Percentiles rank a stretch among this genome's conserved stretches.
phyloP scores from a whole-genome alignment of 1,140 invertebrate genomes.

The Hesperophylax magnus region DNA sequence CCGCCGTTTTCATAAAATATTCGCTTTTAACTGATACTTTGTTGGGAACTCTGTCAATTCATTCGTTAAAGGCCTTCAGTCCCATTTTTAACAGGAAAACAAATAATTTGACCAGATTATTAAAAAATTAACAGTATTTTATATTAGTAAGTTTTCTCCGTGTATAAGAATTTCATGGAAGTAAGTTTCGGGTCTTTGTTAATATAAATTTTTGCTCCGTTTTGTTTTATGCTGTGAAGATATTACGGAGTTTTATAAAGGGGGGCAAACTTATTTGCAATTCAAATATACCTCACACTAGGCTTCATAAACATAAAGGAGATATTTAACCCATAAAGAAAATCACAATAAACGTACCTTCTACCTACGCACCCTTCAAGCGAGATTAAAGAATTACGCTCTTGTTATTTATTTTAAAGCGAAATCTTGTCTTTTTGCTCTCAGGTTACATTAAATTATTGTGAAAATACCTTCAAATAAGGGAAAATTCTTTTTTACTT shows the following conservation, averaged over 20 bases:
- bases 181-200: slow-evolving; percentile 10
- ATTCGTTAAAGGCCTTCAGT: no score
- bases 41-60: no score
- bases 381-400: not conserved
- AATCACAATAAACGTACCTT: slow-evolving; percentile 6
- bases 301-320: slow-evolving; percentile 28
- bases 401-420: not conserved
- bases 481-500: not conserved
- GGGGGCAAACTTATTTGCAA: slow-evolving; percentile 32
- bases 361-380: not conserved
- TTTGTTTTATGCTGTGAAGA: slow-evolving; percentile 16
- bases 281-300: slow-evolving; percentile 39
- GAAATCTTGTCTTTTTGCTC: not conserved
- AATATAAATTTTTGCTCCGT: slow-evolving; percentile 29
- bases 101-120: no score
- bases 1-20: no score
- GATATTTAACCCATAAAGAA: slow-evolving; percentile 28
- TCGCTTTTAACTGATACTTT: no score
- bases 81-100: no score
- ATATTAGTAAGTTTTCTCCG: no score
- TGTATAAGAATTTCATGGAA: slow-evolving; percentile 10
- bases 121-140: no score
- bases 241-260: slow-evolving; percentile 27
- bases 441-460: not conserved
- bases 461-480: not conserved